A percentile compares a stretch with the other conserved stretches of the same genome.
These are phyloP conservation scores for Tenthredo scrophulariae DNA, from an alignment of 2,888 invertebrate species.

Conservation along the genomic window DNA sequence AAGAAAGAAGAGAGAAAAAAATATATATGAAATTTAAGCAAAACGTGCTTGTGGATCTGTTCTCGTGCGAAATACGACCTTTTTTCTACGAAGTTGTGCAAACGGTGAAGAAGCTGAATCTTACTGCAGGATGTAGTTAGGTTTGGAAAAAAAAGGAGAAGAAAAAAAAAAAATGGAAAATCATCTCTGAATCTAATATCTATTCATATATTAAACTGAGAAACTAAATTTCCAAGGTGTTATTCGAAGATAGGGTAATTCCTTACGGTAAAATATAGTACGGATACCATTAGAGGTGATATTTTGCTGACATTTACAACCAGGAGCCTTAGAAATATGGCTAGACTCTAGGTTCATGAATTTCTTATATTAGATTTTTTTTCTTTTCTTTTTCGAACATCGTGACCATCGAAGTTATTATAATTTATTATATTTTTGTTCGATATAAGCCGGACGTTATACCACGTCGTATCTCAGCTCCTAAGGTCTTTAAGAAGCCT, in stretches of 20 bases:
- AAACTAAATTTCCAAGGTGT: not conserved
- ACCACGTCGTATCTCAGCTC: not conserved
- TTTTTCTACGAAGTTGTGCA: not conserved
- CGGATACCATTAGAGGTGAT: conserved; percentile 16
- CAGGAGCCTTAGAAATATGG: conserved; percentile 5
- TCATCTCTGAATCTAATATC: not conserved
- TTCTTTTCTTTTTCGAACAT: no score
- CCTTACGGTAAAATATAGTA: not conserved
- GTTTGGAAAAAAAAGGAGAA: not conserved
- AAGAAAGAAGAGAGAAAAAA: not conserved
- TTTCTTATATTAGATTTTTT: not conserved
- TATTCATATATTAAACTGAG: not conserved
- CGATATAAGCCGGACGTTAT: not conserved
- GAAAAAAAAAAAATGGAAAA: not conserved
- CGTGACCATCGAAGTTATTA: not conserved
- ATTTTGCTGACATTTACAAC: conserved; percentile 35
- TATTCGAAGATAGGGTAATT: conserved; percentile 17
- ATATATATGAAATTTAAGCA: not conserved
- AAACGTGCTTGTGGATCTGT: not conserved
- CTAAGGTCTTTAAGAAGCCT: not conserved
- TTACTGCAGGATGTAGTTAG: not conserved
- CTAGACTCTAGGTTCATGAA: not conserved
- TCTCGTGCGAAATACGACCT: conserved; percentile 4
- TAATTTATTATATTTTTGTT: not conserved
- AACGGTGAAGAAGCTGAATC: not conserved